Evolutionary conservation across 2,797 vertebrate species (phyloP).

Genomic region (Melanotaenia maccullochi): DNA sequence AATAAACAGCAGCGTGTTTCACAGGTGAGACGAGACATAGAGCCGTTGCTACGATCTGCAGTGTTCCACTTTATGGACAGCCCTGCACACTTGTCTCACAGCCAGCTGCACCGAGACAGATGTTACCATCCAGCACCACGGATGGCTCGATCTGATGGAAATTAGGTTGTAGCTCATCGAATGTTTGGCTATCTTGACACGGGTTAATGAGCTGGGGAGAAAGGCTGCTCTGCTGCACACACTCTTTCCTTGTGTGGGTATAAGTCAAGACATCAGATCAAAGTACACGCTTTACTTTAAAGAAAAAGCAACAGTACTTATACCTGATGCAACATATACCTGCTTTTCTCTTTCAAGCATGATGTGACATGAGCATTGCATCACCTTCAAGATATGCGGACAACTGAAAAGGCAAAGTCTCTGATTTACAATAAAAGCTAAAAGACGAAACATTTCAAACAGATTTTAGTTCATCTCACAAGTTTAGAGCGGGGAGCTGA

Average conservation of each 20-base stretch:
- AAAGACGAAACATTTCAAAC: too few species aligned
- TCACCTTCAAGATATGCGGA: not conserved
- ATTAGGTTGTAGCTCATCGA: not conserved
- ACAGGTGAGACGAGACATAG: not conserved
- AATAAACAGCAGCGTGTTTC: not conserved
- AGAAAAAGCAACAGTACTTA: not conserved
- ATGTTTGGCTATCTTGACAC: not conserved
- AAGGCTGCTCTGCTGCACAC: not conserved
- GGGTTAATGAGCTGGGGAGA: not conserved
- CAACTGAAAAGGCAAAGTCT: not conserved
- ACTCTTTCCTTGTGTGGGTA: not conserved
- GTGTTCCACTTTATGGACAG: not conserved
- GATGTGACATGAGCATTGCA: not conserved
- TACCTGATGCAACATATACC: not conserved
- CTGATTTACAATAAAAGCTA: too few species aligned
- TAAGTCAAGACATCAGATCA: not conserved
- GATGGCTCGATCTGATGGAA: not conserved
- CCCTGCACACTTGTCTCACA: not conserved
- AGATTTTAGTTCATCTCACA: too few species aligned
- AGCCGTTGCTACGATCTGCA: not conserved
- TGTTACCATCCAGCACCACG: not conserved
- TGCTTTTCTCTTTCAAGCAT: not conserved
- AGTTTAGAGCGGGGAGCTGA: too few species aligned
- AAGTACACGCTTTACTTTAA: not conserved
- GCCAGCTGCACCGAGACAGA: not conserved